These are phyloP conservation scores for Cantharis rustica DNA, from an alignment of 2,888 invertebrate species.

Conservation along the genomic window DNA sequence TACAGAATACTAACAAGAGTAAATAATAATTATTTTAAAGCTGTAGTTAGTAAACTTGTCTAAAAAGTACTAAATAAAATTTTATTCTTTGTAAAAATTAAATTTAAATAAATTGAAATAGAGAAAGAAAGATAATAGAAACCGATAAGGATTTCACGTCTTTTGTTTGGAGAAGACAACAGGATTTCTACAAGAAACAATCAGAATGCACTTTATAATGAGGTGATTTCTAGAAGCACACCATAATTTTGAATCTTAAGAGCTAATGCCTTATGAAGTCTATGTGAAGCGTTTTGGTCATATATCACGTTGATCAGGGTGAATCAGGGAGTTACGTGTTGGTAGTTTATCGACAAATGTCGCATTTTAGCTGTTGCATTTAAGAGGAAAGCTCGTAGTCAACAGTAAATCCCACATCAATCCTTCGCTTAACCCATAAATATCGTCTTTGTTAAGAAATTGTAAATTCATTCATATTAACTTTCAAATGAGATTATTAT, in stretches of 20 bases:
- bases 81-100: not conserved
- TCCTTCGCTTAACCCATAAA: constrained; percentile 8
- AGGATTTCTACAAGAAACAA: no score
- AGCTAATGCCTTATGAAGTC: constrained; percentile 47
- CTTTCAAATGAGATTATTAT: not conserved
- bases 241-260: constrained; percentile 40
- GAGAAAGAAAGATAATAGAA: no score
- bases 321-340: constrained; percentile 30
- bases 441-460: not conserved
- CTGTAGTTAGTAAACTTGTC: not conserved
- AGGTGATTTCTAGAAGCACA: constrained; percentile 13
- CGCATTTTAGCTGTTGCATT: constrained; percentile 27
- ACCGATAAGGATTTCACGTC: not conserved
- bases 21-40: not conserved
- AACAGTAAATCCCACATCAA: constrained; percentile 16
- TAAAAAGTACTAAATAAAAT: not conserved
- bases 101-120: not conserved
- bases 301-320: constrained; percentile 34
- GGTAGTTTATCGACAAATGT: constrained; percentile 27
- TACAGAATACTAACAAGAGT: not conserved
- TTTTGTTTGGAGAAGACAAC: not conserved
- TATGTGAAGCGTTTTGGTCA: constrained; percentile 44
- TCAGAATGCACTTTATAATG: not conserved
- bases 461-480: not conserved
- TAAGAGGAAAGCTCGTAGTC: constrained; percentile 19